Base-by-base conservation (phyloP, 2,888 invertebrate species). In the Acutogordius australiensis region DNA sequence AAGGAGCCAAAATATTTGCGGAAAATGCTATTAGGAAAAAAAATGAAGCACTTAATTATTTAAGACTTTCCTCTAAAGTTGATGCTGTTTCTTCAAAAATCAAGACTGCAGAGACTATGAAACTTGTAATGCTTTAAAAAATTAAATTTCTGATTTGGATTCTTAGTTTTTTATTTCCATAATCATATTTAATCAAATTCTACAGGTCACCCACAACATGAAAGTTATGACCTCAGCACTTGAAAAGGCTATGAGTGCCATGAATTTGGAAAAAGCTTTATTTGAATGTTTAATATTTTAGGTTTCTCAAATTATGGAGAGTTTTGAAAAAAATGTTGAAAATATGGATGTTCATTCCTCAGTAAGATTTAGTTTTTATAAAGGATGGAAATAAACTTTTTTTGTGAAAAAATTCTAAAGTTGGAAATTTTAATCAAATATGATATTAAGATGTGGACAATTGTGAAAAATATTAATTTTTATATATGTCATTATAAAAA, bases 201-300 rank as follows among this genome's bases (percentile, higher is more conserved):
- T 64, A 61, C 67, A 80, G 78, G 81, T 85, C 0, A 90, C 90
- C 62, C 80, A 79, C 63, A 84, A 84, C 0, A 85, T 86, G 88
- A 84, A 84, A 45, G 88, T 91, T 60, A 97, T 97, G 1, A 94
- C 94, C 0, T 88, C 91, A 71, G 88, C 94, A 0, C 94, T 97
- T 91, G 97, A 97, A 70, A 84, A 87, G n/a, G 97, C 97, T 8
- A 94, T 97, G 94, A 90, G 87, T 68, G 88, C 90, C 56, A 94
- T 99, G 94, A 97, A 97, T 74, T 74, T 99, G 62, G 97, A 99
- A 73, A 91, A 97, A 69, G 72, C 72, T 63, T 60, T 60, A 60
- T 2, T 4, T 28, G 51, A 60, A 45, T 45, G 2, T 27, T 60
- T 28, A 59, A 60, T 23, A 29, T 18, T 28, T 29, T 62, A 72